These are phyloP conservation scores for Chloropsis cyanopogon DNA, from an alignment of 2,113 vertebrate species.

Conservation along the genomic window DNA sequence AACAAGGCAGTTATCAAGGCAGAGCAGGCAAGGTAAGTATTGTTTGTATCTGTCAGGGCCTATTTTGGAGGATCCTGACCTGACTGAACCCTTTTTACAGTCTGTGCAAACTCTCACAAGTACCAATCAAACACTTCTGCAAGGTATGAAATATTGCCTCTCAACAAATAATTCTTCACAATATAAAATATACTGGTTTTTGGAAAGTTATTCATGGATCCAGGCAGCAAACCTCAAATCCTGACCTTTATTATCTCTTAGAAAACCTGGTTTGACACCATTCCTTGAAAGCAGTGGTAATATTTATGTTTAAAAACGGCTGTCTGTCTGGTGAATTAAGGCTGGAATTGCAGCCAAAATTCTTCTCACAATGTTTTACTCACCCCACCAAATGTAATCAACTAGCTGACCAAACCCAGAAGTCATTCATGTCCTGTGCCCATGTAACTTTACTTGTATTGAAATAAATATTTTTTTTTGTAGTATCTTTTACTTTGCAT, in stretches of 20 bases:
- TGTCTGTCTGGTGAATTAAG: not conserved
- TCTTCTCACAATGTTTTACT: not conserved
- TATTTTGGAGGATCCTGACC: not conserved
- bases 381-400: not conserved
- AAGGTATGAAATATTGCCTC: not conserved
- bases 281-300: not conserved
- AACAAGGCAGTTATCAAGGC: not conserved
- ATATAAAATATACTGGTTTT: not conserved
- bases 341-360: not conserved
- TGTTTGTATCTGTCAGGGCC: not conserved
- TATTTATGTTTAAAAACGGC: not conserved
- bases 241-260: not conserved
- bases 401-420: not conserved
- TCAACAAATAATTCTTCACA: not conserved
- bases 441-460: not conserved
- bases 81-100: not conserved
- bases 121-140: not conserved
- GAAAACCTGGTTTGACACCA: not conserved
- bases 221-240: not conserved
- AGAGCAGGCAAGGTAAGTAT: not conserved
- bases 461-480: not conserved
- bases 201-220: not conserved
- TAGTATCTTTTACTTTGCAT: not conserved
- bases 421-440: not conserved
- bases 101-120: not conserved